Percentiles rank a stretch among this genome's conserved stretches.
phyloP scores from a whole-genome alignment of 2,113 vertebrate genomes.

The Pelvicachromis taeniatus region DNA sequence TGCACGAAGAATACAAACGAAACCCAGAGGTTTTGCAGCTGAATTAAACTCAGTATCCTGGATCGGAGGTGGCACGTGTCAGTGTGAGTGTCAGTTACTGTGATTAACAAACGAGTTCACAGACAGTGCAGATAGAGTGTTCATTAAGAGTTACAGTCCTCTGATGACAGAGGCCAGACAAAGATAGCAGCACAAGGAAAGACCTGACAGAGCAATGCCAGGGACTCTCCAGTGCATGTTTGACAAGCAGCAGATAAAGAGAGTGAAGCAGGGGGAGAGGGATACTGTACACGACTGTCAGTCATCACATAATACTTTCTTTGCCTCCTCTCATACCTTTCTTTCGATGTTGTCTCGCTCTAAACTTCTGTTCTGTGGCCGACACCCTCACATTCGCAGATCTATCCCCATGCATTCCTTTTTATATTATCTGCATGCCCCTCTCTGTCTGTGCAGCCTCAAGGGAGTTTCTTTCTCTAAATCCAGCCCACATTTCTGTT shows the following conservation, averaged over 20 bases:
- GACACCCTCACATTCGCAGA: neutral
- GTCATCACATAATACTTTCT: neutral
- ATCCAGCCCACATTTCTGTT: slow-evolving; percentile 11
- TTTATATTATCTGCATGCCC: neutral
- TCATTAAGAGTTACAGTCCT: neutral
- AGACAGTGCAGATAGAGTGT: neutral
- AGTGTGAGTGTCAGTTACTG: neutral
- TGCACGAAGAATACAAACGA: too few relatives aligned
- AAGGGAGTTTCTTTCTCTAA: slow-evolving; percentile 5
- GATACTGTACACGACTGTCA: neutral
- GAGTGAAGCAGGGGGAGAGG: neutral
- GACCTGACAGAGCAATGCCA: neutral
- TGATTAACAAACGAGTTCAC: neutral
- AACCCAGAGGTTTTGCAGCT: too few relatives aligned
- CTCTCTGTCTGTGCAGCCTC: neutral
- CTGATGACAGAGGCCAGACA: neutral
- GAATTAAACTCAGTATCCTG: neutral
- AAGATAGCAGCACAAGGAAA: slow-evolving; percentile 1
- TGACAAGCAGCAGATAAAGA: neutral
- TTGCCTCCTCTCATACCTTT: neutral
- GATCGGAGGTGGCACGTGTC: neutral
- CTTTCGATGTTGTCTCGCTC: neutral
- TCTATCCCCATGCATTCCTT: slow-evolving; percentile 4
- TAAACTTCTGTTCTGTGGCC: neutral
- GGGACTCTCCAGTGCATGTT: slow-evolving; percentile 13